These are phyloP conservation scores for Hecatera dysodea DNA, from an alignment of 2,888 invertebrate genomes.

Conservation along the genomic window DNA sequence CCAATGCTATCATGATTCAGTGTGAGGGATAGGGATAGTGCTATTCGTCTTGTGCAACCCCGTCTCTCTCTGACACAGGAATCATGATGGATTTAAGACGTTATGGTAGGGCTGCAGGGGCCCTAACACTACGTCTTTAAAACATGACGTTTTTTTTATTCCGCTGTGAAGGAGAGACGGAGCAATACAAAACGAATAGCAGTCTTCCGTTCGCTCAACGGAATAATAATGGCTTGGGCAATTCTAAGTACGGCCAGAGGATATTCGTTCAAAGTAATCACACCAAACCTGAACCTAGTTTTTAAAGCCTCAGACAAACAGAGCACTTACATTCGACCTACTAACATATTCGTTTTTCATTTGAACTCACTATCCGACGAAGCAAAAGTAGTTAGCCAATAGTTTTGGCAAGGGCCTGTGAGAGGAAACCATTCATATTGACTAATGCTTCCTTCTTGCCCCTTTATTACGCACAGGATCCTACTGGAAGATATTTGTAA, in stretches of 20 bases:
- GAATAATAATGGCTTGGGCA: too few species aligned
- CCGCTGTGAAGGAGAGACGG: too few species aligned
- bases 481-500: slow-evolving; percentile 78
- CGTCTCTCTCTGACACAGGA: too few species aligned
- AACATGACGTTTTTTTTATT: too few species aligned
- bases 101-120: too few species aligned
- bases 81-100: too few species aligned
- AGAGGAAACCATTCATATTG: slow-evolving; percentile 86
- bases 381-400: slow-evolving; percentile 80
- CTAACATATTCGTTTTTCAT: slow-evolving; percentile 72
- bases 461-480: slow-evolving; percentile 79
- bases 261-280: background rate
- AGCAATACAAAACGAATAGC: too few species aligned
- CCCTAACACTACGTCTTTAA: too few species aligned
- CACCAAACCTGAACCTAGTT: background rate
- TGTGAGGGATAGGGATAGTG: too few species aligned
- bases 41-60: too few species aligned
- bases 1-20: too few species aligned
- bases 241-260: background rate
- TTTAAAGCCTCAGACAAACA: slow-evolving; percentile 44
- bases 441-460: slow-evolving; percentile 83
- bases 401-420: slow-evolving; percentile 79
- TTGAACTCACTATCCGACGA: slow-evolving; percentile 71
- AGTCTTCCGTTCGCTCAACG: background rate
- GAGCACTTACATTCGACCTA: slow-evolving; percentile 51